phyloP scores from a whole-genome alignment of 2,113 vertebrate genomes.

The Coreoperca whiteheadi region DNA sequence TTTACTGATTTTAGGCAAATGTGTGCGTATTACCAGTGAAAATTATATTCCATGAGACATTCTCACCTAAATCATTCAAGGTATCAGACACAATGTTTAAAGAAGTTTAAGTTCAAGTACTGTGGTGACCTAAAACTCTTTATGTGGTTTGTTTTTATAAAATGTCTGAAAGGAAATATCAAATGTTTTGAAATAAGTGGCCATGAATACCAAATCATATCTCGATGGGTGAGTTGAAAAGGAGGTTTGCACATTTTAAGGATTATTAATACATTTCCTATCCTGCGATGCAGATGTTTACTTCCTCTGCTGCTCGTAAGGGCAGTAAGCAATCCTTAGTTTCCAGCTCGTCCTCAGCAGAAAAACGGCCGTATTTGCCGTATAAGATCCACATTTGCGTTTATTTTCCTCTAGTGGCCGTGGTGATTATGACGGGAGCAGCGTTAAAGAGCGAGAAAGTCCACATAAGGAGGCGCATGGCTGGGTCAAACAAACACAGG shows the following conservation, averaged over 20 bases:
- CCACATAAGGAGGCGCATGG: too few relatives aligned
- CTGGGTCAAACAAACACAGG: too few relatives aligned
- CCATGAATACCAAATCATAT: background rate
- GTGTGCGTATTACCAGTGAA: background rate
- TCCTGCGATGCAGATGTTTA: slow-evolving; percentile 1
- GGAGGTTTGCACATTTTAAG: background rate
- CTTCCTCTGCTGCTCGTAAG: background rate
- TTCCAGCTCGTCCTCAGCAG: background rate
- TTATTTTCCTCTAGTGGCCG: too few relatives aligned
- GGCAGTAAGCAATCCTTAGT: slow-evolving; percentile 20
- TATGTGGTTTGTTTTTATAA: background rate
- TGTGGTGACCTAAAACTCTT: too few relatives aligned
- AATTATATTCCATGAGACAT: background rate
- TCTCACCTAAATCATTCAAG: background rate
- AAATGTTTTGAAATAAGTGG: background rate
- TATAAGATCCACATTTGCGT: too few relatives aligned
- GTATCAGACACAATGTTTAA: background rate
- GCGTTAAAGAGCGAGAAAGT: too few relatives aligned
- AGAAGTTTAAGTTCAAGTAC: background rate
- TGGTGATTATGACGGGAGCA: too few relatives aligned
- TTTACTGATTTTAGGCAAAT: background rate
- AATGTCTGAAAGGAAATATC: background rate
- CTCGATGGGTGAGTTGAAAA: background rate
- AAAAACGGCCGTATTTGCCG: too few relatives aligned
- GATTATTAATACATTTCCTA: background rate